These are phyloP conservation scores for Montipora foliosa DNA, from an alignment of 64 coral and sea anemone species.

Conservation along the genomic window DNA sequence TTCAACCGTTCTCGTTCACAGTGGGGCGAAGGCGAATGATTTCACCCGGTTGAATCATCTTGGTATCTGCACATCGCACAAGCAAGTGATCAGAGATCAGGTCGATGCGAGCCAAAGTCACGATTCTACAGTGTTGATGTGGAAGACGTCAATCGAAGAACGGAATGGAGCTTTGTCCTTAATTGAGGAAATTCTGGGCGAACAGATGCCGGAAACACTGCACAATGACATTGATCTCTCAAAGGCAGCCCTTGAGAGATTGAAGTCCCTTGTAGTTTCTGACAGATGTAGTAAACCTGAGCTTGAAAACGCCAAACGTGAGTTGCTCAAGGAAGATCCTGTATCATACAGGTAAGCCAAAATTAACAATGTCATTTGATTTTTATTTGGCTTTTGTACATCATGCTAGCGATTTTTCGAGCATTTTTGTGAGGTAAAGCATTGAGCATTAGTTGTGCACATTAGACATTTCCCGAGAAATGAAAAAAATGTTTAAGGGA, in stretches of 20 bases:
- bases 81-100: slow-evolving; percentile 35
- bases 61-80: slow-evolving; percentile 38
- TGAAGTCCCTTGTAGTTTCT: neutral
- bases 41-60: slow-evolving; percentile 11
- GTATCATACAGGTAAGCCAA: neutral
- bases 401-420: no score
- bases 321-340: neutral
- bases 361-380: no score
- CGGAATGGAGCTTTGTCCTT: neutral
- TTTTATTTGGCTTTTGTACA: no score
- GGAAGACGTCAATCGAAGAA: slow-evolving; percentile 8
- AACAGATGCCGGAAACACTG: neutral
- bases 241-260: neutral
- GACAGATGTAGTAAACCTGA: neutral
- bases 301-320: no score
- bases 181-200: slow-evolving; percentile 8
- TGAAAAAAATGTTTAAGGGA: no score
- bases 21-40: slow-evolving; percentile 12
- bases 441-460: no score
- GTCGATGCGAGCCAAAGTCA: slow-evolving; percentile 19
- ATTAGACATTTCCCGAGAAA: no score
- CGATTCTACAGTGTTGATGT: slow-evolving; percentile 17
- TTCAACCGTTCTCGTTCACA: slow-evolving; percentile 24
- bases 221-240: neutral
- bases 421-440: no score